Evolutionary conservation across 2,888 invertebrate genomes (phyloP), one percentile per base, ranked within the genome.

Genomic region (Parnassius apollo): DNA sequence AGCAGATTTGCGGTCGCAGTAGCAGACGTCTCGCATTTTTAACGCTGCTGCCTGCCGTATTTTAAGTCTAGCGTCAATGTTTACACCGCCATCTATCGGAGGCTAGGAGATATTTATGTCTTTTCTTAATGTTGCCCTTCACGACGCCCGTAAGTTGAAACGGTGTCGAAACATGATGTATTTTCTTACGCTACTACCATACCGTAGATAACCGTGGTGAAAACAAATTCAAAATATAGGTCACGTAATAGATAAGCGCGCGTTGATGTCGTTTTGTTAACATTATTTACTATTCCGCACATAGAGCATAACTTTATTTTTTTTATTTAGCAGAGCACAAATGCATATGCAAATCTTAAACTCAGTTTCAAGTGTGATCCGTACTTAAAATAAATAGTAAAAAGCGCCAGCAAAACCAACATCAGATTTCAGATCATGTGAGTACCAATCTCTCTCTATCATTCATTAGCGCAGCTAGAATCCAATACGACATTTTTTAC

Each of bases 401-500:
- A 73, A 71, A 68, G 68, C 70, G 72, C 71, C 72, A 69, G 70
- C 72, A 75, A 72, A 74, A 70, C 63, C 80, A 81, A 79, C 84
- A 85, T 84, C 81, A 83, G 85, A 84, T 83, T 86, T 87, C 82
- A 78, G 82, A 82, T 71, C 75, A 75, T 64, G 61, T 66, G 67
- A 66, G 78, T 76, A 76, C 78, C 75, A 81, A 78, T 82, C 75
- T 83, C 78, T 86, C 88, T 87, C 88, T 91, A 91, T 91, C 91
- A 91, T 91, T 91, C 91, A 91, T 91, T 91, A 91, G 90, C 83
- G 81, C 82, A 83, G 85, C 89, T 85, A 86, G 88, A 90, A 90
- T 90, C 91, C 89, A 91, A 91, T 91, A 91, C 89, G 91, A 91
- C 90, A 90, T 90, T 91, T 91, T 91, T 90, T 90, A 88, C 88